Evolutionary conservation across 2,797 vertebrate genomes (phyloP), one percentile per base, ranked within the genome.

Genomic region (Acanthopagrus latus): DNA sequence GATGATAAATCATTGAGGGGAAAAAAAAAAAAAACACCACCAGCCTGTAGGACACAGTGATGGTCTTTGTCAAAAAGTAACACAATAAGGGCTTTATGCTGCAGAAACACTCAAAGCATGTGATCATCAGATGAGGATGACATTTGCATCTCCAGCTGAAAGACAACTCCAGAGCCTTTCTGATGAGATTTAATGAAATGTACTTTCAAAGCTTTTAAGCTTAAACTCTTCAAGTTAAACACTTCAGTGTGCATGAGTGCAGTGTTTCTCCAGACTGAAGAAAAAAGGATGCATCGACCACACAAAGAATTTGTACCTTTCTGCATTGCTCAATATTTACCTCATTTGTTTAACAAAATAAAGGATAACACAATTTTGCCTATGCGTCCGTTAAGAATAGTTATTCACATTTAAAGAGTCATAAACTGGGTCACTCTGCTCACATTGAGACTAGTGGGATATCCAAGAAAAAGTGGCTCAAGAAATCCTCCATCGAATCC

Each of bases 61-160:
- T 11, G 13, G 57, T 46, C 72, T 69, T 80, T 84, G 75, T 78
- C 41, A 47, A 33, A 25, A 1, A 25, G 56, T n/a, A 43, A n/a
- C 51, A 77, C 77, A 81, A 77, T 50, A 21, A 23, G 23, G n/a
- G 43, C 56, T 33, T 62, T 59, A 59, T 57, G 17, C 67, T 29
- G 46, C 59, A 7, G 64, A 58, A 23, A 58, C n/a, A 72, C 18
- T 18, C 11, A 20, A 51, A 41, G 5, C 63, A 77, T 55, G 71
- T 74, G 65, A 83, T 59, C 52, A 57, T 3, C 17, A 56, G 55
- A 52, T 20, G 2, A 27, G 47, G 52, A 59, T 23, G 77, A 38
- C 62, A 58, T 51, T 38, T 38, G 38, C 20, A 21, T n/a, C 21
- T 76, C 29, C 1, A 25, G 43, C 29, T 33, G 25, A 29, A 27